Evolutionary conservation across 2,113 vertebrate species (phyloP), one percentile per base, ranked within the genome.

Genomic region (Salvelinus fontinalis): DNA sequence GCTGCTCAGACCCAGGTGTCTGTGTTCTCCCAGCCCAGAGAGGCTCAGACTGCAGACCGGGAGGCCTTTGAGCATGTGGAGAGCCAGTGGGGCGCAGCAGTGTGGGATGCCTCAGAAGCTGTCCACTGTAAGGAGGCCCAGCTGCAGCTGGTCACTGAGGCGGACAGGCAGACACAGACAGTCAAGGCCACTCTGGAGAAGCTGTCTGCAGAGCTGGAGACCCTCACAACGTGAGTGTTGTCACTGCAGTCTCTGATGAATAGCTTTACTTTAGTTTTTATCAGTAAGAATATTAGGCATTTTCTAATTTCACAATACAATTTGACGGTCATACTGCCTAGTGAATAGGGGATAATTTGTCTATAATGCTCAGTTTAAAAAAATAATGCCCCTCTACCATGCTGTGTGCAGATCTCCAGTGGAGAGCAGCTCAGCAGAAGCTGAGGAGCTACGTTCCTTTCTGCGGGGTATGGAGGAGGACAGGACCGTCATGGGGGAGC

Each of bases 171-270:
- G 20, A 89, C 88, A 0, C 68, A 90, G 62, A 83, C 86, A 31
- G 88, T 79, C 2, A 91, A 88, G 73, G 85, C 82, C 11, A 90
- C 88, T 0, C 60, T 95, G 87, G 93, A 94, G 75, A 90, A 76
- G 78, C 84, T 95, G 65, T 82, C 78, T 22, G 88, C 83, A 60
- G 94, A 95, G 77, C 93, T 95, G 74, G 93, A 95, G 57, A 89
- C 85, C 71, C 79, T 95, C n/a, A 94, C 90, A 91, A 86, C n/a
- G 97, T 99, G 88, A 96, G 97, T 26, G 22, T 71, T 6, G 11
- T 39, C 18, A 20, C 0, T 48, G 24, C 7, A 64, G 22, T 64
- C 51, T 14, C 12, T 18, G 13, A 54, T 54, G 49, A 18, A 14
- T 18, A 14, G 60, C 8, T 64, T 64, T 64, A 5, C 8, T 44